A percentile compares a stretch with the other conserved stretches of the same genome.
These are phyloP conservation scores for Fregata magnificens DNA, from an alignment of 2,113 vertebrate species.

Conservation along the genomic window DNA sequence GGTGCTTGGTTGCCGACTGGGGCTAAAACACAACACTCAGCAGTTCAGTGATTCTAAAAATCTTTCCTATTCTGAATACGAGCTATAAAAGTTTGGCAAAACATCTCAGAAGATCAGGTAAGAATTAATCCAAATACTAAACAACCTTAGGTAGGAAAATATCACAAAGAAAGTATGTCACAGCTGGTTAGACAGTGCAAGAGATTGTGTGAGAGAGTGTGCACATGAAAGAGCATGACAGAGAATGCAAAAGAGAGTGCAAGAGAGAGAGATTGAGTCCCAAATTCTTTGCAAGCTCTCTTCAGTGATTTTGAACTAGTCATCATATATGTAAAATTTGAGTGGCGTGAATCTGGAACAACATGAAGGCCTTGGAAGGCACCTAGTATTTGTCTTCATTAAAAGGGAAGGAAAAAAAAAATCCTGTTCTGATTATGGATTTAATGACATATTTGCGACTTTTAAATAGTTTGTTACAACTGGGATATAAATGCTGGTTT, in stretches of 20 bases:
- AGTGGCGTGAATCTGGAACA: background rate
- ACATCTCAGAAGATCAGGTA: background rate
- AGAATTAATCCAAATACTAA: background rate
- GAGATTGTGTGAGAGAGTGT: background rate
- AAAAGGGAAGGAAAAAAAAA: background rate
- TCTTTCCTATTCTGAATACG: background rate
- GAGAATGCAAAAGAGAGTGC: background rate
- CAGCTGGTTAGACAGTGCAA: background rate
- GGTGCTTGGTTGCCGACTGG: too few species aligned
- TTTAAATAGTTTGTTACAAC: background rate
- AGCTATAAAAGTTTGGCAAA: background rate
- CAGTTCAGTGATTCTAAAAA: background rate
- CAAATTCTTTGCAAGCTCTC: background rate
- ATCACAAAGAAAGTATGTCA: background rate
- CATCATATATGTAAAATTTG: background rate
- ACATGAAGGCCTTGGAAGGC: background rate
- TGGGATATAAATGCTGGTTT: background rate
- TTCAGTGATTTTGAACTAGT: background rate
- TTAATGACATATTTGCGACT: background rate
- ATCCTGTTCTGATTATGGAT: background rate
- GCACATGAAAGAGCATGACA: background rate
- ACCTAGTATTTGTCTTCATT: background rate
- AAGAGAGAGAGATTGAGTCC: background rate
- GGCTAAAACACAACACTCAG: background rate
- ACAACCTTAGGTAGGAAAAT: background rate